phyloP scores from a whole-genome alignment of 2,113 vertebrate genomes.

The Probosciger aterrimus region DNA sequence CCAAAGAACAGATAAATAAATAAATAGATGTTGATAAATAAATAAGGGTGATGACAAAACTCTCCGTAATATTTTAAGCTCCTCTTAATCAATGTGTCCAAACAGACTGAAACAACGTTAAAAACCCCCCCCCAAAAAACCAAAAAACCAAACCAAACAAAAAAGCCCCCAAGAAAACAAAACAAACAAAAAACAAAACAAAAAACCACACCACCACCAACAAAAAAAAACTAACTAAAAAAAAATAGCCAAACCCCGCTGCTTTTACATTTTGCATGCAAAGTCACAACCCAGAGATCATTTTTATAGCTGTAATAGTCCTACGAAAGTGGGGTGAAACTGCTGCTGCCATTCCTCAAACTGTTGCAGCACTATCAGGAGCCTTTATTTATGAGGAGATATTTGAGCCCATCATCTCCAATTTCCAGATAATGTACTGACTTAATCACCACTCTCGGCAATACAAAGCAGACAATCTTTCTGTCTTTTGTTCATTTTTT shows the following conservation, averaged over 20 bases:
- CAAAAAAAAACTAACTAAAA: neutral
- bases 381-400: slow-evolving; percentile 7
- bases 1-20: neutral
- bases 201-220: neutral
- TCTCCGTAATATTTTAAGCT: neutral
- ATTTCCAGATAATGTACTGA: slow-evolving; percentile 19
- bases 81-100: neutral
- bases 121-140: neutral
- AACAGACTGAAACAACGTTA: neutral
- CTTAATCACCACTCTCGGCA: slow-evolving; percentile 35
- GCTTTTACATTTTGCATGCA: neutral
- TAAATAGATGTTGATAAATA: neutral
- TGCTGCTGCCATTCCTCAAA: slow-evolving; percentile 4
- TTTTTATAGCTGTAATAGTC: slow-evolving; percentile 23
- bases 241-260: neutral
- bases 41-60: neutral
- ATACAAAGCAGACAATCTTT: slow-evolving; percentile 24
- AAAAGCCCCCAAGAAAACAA: accelerated
- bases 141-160: neutral
- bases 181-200: neutral
- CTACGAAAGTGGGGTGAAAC: neutral
- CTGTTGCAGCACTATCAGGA: neutral
- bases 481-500: slow-evolving; percentile 32
- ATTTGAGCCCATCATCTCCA: neutral
- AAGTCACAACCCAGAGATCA: neutral